A percentile compares a stretch with the other conserved stretches of the same genome.
Conservation (phyloP, 2,888 invertebrate species). For the Blastobasis lacticolella region DNA sequence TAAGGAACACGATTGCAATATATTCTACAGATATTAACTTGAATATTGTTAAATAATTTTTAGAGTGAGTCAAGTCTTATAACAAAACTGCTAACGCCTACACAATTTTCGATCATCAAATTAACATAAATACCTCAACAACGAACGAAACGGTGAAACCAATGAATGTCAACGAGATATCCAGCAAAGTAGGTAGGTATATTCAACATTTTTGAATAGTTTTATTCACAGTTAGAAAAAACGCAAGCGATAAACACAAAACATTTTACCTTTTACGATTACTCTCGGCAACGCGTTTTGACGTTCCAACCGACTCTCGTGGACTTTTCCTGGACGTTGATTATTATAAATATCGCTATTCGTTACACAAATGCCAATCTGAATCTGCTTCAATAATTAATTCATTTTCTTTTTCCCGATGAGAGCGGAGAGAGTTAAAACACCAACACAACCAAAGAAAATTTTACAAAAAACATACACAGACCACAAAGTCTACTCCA, state of each 20-base stretch:
- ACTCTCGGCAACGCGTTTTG: not conserved
- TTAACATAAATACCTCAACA: conserved; percentile 22
- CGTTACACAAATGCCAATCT: no score
- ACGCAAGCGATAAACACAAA: conserved; percentile 14
- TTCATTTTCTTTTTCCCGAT: no score
- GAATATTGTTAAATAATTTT: conserved; percentile 5
- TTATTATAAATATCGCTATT: no score
- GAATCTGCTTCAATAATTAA: no score
- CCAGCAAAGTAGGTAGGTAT: not conserved
- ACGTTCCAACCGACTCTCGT: not conserved
- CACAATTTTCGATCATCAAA: conserved; percentile 20
- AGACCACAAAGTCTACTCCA: no score
- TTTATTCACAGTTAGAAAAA: conserved; percentile 28
- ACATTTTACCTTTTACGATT: conserved; percentile 6
- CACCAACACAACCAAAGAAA: no score
- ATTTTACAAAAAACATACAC: no score
- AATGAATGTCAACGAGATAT: not conserved
- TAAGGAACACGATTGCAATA: conserved; percentile 26
- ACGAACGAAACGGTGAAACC: conserved; percentile 3
- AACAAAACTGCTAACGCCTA: conserved; percentile 25
- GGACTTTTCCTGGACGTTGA: not conserved
- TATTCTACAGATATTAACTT: conserved; percentile 16
- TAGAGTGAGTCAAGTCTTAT: conserved; percentile 2
- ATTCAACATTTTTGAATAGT: conserved; percentile 9
- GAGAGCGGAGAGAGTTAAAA: no score